A percentile compares a stretch with the other conserved stretches of the same genome.
phyloP scores from a whole-genome alignment of 2,113 vertebrate species.

The Equus przewalskii region DNA sequence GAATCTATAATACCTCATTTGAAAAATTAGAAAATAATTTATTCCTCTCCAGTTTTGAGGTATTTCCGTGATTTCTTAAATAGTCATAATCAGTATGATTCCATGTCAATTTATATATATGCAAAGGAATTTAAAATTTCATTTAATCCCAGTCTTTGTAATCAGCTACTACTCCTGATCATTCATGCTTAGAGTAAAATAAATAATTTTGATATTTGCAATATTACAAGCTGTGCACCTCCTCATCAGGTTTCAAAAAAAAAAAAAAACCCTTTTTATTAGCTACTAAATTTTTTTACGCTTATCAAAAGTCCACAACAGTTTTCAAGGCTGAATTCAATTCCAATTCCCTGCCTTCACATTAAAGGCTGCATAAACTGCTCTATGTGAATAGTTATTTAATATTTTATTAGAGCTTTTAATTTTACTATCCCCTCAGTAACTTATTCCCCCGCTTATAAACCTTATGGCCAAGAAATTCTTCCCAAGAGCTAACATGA shows the following conservation, averaged over 20 bases:
- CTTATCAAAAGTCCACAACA: slow-evolving; percentile 47
- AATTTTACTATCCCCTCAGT: slow-evolving; percentile 78
- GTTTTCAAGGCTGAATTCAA: slow-evolving; percentile 77
- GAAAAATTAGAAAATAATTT: not conserved
- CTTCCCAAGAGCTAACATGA: slow-evolving; percentile 38
- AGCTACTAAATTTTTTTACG: slow-evolving; percentile 76
- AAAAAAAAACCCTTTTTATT: slow-evolving; percentile 69
- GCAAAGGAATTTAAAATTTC: slow-evolving; percentile 46
- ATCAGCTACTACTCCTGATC: slow-evolving; percentile 28
- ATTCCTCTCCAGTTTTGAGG: not conserved
- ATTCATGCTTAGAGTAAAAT: slow-evolving; percentile 53
- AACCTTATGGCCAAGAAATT: slow-evolving; percentile 76
- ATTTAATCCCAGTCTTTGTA: slow-evolving; percentile 18
- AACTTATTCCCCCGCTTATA: slow-evolving; percentile 72
- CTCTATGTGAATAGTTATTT: slow-evolving; percentile 75
- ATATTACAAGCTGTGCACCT: slow-evolving; percentile 60
- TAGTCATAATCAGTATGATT: slow-evolving; percentile 43
- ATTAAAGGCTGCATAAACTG: slow-evolving; percentile 80
- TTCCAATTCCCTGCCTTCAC: slow-evolving; percentile 72
- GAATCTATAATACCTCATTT: not conserved
- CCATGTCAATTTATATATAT: not conserved
- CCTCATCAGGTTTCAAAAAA: not conserved
- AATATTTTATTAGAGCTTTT: slow-evolving; percentile 83
- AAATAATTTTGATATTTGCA: slow-evolving; percentile 68
- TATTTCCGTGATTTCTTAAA: slow-evolving; percentile 1